Conservation (phyloP, 2,113 vertebrate species). For the Oxyruncus cristatus region DNA sequence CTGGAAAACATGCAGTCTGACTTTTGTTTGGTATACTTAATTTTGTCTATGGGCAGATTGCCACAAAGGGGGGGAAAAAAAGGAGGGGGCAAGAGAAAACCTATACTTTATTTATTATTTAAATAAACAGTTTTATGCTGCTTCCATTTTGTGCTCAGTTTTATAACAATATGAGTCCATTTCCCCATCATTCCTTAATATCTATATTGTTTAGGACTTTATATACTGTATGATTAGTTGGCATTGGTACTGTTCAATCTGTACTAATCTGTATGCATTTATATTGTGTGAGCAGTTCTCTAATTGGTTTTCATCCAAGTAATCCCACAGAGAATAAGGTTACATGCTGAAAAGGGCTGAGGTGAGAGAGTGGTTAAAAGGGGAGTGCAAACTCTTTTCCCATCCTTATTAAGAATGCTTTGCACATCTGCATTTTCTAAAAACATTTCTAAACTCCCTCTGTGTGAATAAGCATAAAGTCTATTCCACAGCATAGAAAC, state of each 20-base stretch:
- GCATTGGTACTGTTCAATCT: constrained; percentile 74
- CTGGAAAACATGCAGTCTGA: constrained; percentile 49
- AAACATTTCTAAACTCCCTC: constrained; percentile 66
- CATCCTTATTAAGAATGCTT: constrained; percentile 77
- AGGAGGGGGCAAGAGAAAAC: not conserved
- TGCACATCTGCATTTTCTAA: constrained; percentile 71
- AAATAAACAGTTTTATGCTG: constrained; percentile 46
- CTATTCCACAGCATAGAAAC: not conserved
- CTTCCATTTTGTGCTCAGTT: constrained; percentile 65
- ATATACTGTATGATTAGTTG: constrained; percentile 71
- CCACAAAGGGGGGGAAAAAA: constrained; percentile 24
- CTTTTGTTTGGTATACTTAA: constrained; percentile 60
- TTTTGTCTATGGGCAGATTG: constrained; percentile 62
- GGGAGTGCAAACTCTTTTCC: constrained; percentile 74
- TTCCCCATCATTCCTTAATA: constrained; percentile 71
- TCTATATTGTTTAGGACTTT: constrained; percentile 74
- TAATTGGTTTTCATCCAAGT: constrained; percentile 82
- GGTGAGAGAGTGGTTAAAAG: constrained; percentile 76
- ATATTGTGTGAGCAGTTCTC: constrained; percentile 74
- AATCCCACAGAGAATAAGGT: constrained; percentile 80
- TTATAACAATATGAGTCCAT: constrained; percentile 65
- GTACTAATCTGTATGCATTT: constrained; percentile 78
- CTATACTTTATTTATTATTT: constrained; percentile 69
- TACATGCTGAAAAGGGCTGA: constrained; percentile 79
- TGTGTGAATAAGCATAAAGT: constrained; percentile 59